These are phyloP conservation scores for Geotrupes spiniger DNA, from an alignment of 2,888 invertebrate species.

Conservation along the genomic window DNA sequence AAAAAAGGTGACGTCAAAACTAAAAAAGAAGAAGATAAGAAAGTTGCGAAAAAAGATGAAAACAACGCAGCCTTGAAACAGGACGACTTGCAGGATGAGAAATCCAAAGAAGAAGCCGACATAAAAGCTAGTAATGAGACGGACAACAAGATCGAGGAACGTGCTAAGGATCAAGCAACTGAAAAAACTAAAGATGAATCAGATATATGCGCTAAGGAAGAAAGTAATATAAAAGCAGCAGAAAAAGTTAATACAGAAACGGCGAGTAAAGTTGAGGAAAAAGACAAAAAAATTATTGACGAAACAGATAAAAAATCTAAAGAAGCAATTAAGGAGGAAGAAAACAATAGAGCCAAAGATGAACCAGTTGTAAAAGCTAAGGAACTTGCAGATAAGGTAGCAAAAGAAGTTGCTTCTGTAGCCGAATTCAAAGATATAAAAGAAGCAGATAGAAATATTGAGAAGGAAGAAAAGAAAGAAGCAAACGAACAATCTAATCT, in stretches of 20 bases:
- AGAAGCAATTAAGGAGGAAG: slow-evolving; percentile 20
- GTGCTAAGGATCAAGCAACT: slow-evolving; percentile 34
- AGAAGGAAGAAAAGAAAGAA: no score
- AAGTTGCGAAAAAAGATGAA: slow-evolving; percentile 26
- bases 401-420: slow-evolving; percentile 17
- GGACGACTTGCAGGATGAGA: slow-evolving; percentile 26
- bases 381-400: slow-evolving; percentile 37
- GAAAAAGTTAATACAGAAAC: slow-evolving; percentile 44
- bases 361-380: slow-evolving; percentile 33
- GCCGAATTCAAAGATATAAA: no score
- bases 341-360: slow-evolving; percentile 28
- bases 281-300: slow-evolving; percentile 25
- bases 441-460: slow-evolving; percentile 27
- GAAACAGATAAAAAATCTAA: slow-evolving; percentile 22
- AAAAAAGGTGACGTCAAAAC: slow-evolving; percentile 20
- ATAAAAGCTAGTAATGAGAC: slow-evolving; percentile 17
- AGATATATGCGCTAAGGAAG: slow-evolving; percentile 20
- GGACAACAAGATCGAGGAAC: slow-evolving; percentile 27
- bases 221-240: slow-evolving; percentile 30
- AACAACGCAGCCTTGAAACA: no score
- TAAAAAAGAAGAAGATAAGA: slow-evolving; percentile 26
- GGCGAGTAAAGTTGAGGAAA: slow-evolving; percentile 35
- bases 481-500: slow-evolving; percentile 24
- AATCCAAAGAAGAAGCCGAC: slow-evolving; percentile 23
- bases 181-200: slow-evolving; percentile 27